Conservation (phyloP, 2,797 vertebrate genomes). For the Odontamblyopus rebecca region DNA sequence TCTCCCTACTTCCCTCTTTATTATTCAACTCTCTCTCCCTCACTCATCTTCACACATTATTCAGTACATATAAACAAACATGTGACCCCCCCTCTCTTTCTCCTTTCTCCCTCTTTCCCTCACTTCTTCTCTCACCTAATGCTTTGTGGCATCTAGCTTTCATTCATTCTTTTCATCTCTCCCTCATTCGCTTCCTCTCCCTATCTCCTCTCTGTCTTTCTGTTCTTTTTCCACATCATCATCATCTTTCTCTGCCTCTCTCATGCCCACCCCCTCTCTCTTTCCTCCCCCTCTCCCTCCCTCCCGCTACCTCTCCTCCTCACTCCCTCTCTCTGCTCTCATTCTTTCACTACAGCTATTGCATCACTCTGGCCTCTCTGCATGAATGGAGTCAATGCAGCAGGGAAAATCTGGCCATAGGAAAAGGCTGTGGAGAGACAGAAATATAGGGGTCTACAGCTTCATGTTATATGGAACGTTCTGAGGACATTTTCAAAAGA, state of each 20-base stretch:
- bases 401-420: slow-evolving; percentile 3
- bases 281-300: slow-evolving; percentile 12
- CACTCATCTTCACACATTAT: too few species aligned
- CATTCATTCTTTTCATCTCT: slow-evolving; percentile 42
- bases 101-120: slow-evolving; percentile 9
- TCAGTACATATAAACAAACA: too few species aligned
- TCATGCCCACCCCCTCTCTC: slow-evolving; percentile 15
- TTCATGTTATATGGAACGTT: too few species aligned
- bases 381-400: slow-evolving; percentile 44
- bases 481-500: too few species aligned
- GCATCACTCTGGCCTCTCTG: slow-evolving; percentile 4
- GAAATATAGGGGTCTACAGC: neutral
- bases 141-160: slow-evolving; percentile 34
- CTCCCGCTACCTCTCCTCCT: slow-evolving; percentile 5
- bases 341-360: slow-evolving; percentile 22
- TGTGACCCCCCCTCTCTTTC: slow-evolving; percentile 10
- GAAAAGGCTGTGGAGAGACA: neutral
- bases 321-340: slow-evolving; percentile 25
- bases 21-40: slow-evolving; percentile 12
- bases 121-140: slow-evolving; percentile 10
- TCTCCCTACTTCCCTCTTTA: neutral
- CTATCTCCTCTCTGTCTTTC: slow-evolving; percentile 5
- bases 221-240: too few species aligned
- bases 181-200: neutral
- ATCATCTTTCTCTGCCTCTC: slow-evolving; percentile 24